phyloP scores from a whole-genome alignment of 2,113 vertebrate species.

The Cacatua alba region DNA sequence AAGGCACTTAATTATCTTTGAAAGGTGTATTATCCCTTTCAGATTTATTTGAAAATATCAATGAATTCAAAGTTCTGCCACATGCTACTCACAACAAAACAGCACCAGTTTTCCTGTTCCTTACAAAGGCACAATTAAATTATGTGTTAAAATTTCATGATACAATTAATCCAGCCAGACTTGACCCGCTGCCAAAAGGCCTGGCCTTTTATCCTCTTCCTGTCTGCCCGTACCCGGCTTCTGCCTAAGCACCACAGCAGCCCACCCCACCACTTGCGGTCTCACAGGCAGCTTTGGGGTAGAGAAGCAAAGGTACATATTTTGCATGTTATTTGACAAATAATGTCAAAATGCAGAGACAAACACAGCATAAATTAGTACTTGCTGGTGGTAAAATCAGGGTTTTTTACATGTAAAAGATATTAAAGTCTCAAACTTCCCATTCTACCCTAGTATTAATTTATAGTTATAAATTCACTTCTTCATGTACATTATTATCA shows the following conservation, averaged over 20 bases:
- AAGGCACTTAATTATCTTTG: neutral
- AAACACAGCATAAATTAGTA: neutral
- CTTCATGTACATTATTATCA: neutral
- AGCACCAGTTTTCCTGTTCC: neutral
- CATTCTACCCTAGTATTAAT: neutral
- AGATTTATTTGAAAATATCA: neutral
- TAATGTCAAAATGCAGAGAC: neutral
- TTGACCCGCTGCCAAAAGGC: neutral
- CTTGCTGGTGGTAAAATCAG: neutral
- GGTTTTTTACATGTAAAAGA: neutral
- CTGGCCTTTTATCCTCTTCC: neutral
- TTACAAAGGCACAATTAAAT: neutral
- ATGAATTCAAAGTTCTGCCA: neutral
- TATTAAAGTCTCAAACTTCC: neutral
- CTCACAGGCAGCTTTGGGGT: neutral
- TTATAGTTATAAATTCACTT: neutral
- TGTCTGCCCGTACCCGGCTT: too few species aligned
- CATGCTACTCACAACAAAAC: neutral
- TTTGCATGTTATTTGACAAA: neutral
- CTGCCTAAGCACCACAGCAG: neutral
- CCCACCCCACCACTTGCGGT: too few species aligned
- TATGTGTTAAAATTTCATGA: rapidly evolving
- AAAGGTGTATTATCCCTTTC: neutral
- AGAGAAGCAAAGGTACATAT: neutral
- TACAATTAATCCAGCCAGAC: neutral